Evolutionary conservation across 2,888 invertebrate species (phyloP), one percentile per base, ranked within the genome.

Genomic region (Diarsia dahlii): DNA sequence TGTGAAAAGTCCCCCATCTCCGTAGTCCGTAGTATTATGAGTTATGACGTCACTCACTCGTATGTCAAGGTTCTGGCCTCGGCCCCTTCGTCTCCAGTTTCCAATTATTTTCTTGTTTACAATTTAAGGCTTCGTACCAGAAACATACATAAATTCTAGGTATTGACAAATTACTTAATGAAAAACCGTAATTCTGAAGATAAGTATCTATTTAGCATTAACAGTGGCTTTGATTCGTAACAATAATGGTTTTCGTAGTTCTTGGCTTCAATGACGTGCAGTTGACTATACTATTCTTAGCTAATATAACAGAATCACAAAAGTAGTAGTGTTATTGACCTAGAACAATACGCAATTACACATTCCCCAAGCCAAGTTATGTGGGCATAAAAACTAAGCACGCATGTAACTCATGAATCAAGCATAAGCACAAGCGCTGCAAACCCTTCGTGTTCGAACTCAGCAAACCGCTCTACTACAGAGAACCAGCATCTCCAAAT

Each of bases 271-370:
- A n/a, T 62, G 10, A 39, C 15, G 18, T 74, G 48, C 1, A n/a
- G 20, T 46, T 70, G 23, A 20, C 58, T 34, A 3, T 28, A 50
- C 34, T 45, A 66, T 76, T 76, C 78, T 74, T 52, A 77, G 63
- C 52, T 74, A 60, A 48, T 75, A 76, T 82, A 82, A 71, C 69
- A 76, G 71, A 76, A 79, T 54, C 39, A 39, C 66, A 58, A 54
- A 78, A 66, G 50, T 50, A 63, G 64, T 80, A 54, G 78, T 85
- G 88, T 78, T 83, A 81, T 84, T 85, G 82, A 86, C 88, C 85
- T 81, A 88, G 71, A 86, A 89, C 88, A 89, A 89, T 85, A 86
- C 77, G 70, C 81, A 86, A 87, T 88, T 82, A 83, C 70, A 84
- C 81, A 81, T 82, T 80, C 81, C 77, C 76, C 63, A 77, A 81